phyloP scores from a whole-genome alignment of 2,113 vertebrate genomes.

The Pollimyrus isidori region DNA sequence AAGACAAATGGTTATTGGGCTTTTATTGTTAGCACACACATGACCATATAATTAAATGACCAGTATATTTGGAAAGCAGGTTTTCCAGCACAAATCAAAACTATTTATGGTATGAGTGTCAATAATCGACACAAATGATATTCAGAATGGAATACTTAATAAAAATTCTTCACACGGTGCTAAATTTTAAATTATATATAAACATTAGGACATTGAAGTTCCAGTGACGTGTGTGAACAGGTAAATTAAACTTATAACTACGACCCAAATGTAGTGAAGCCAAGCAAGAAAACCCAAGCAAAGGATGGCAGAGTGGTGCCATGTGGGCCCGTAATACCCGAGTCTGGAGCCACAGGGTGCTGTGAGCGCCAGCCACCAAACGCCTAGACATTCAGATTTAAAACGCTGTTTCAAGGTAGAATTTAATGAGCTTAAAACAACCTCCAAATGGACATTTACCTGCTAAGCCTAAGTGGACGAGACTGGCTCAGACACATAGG shows the following conservation, averaged over 20 bases:
- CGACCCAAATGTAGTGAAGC: neutral
- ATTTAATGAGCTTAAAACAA: neutral
- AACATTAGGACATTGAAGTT: slow-evolving; percentile 20
- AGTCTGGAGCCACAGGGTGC: neutral
- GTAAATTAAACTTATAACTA: neutral
- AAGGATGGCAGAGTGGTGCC: neutral
- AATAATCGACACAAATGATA: slow-evolving; percentile 51
- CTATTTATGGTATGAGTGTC: slow-evolving; percentile 35
- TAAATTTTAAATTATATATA: slow-evolving; percentile 37
- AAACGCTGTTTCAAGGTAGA: neutral
- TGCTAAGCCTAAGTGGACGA: neutral
- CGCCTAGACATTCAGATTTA: neutral
- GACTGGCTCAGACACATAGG: neutral
- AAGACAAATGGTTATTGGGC: neutral
- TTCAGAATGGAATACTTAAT: slow-evolving; percentile 32
- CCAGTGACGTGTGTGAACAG: neutral
- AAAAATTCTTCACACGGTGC: slow-evolving; percentile 38
- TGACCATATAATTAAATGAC: slow-evolving; percentile 25
- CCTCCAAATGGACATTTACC: neutral
- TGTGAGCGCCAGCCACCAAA: neutral
- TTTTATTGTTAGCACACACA: slow-evolving; percentile 7
- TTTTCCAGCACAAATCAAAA: slow-evolving; percentile 33
- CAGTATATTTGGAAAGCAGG: slow-evolving; percentile 34
- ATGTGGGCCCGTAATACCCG: neutral
- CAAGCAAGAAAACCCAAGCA: neutral